Evolutionary conservation across 64 coral and sea anemone genomes (phyloP).

Genomic region (Platygyra sinensis): DNA sequence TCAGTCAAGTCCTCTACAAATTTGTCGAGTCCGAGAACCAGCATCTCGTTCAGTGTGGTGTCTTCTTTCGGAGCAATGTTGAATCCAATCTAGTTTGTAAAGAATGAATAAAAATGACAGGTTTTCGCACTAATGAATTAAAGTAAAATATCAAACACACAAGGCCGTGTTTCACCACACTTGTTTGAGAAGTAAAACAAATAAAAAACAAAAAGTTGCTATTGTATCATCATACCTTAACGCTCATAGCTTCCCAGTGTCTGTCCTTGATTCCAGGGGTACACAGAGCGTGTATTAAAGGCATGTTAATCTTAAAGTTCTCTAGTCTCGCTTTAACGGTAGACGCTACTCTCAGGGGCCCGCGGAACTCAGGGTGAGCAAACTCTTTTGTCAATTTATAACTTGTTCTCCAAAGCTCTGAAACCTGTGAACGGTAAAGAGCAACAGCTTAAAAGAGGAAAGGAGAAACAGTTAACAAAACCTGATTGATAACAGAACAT

Average conservation of each 20-base stretch:
- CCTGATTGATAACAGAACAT: no score
- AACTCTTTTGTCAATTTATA: constrained; percentile 98
- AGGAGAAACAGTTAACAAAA: no score
- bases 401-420: constrained; percentile 87
- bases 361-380: constrained; percentile 87
- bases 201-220: background rate
- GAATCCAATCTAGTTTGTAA: constrained; percentile 79
- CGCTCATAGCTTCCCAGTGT: constrained; percentile 95
- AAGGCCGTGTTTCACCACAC: no score
- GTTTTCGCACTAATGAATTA: background rate
- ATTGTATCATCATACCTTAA: constrained; percentile 58
- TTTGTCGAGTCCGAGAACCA: constrained; percentile 87
- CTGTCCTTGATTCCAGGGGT: constrained; percentile 94
- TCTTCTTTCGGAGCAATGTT: constrained; percentile 92
- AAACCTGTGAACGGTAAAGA: constrained; percentile 55
- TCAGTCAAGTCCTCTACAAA: constrained; percentile 86
- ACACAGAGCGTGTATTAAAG: constrained; percentile 84
- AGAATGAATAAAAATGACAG: background rate
- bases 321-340: constrained; percentile 86
- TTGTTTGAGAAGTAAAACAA: background rate
- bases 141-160: no score
- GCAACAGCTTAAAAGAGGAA: background rate
- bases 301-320: constrained; percentile 98
- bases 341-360: constrained; percentile 84
- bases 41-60: constrained; percentile 92